Evolutionary conservation across 1,140 invertebrate genomes (phyloP), one percentile per base, ranked within the genome.

Genomic region (Drosophila pseudoananassae): DNA sequence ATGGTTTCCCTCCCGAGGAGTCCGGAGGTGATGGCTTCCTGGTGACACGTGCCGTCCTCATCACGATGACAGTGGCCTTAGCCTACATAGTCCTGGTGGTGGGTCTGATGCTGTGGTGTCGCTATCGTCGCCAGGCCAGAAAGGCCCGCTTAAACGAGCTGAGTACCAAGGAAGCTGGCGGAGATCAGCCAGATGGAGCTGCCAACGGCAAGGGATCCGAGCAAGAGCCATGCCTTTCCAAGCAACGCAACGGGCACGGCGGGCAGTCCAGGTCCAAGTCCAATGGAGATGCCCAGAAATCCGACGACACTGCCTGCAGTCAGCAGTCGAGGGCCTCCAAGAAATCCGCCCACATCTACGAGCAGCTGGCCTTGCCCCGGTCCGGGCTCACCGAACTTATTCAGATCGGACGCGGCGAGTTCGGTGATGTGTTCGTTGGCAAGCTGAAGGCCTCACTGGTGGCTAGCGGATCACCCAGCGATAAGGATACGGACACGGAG

Each of bases 11-110:
- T 3, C 89, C 92, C 0, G 81, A 81, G 23, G 92, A 92, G 53
- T 56, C 71, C 1, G 92, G 85, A 75, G 56, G 93, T 81, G 94
- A 94, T 60, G 93, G 93, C 6, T 92, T 94, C 1, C 93, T 94
- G 88, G 95, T 97, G 91, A 97, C 96, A 0, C 96, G 97, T 84
- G 98, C 98, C 0, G 96, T 99, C 0, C 94, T 96, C 0, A 98
- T 99, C 9, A 98, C 97, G 0, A 94, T 98, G 87, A 96, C 97
- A 12, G 97, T 97, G 1, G 98, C 97, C 0, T 95, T 96, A 2
- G 96, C 97, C 0, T 99, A 99, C 78, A 97, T 99, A 92, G 93
- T 98, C 4, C 93, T 99, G 0, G 98, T 98, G 4, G 94, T 98
- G 58, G 97, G 96, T 1, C 93, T 99, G 0, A 98, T 98, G 95